These are phyloP conservation scores for Ennomos erosarius DNA, from an alignment of 2,888 invertebrate species.

Conservation along the genomic window DNA sequence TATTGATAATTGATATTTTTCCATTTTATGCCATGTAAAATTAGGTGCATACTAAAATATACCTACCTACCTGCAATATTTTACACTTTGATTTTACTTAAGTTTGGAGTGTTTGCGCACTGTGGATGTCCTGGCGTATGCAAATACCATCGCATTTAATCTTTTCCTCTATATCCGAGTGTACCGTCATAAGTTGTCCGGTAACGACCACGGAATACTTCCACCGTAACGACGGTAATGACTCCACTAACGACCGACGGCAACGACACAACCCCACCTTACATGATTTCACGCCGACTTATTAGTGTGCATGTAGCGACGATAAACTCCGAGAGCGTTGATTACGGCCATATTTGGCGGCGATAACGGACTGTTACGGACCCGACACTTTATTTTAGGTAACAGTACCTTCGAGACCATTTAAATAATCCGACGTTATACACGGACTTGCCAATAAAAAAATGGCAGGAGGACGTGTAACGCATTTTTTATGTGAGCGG, in stretches of 20 bases:
- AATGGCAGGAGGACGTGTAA: neutral
- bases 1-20: no score
- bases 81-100: no score
- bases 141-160: neutral
- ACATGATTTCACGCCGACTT: neutral
- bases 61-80: no score
- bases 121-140: no score
- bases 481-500: constrained; percentile 2
- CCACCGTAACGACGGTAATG: neutral
- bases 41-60: no score
- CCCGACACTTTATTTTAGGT: constrained; percentile 1
- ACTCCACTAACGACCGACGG: constrained; percentile 8
- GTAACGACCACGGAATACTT: no score
- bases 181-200: constrained; percentile 2
- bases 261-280: neutral
- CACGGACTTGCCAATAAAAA: constrained; percentile 2
- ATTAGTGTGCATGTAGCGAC: constrained; percentile 5
- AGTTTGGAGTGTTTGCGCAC: no score
- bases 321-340: constrained; percentile 10
- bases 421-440: constrained; percentile 7
- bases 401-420: constrained; percentile 7
- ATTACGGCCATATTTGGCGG: constrained; percentile 5
- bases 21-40: no score
- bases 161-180: neutral
- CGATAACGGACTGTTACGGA: neutral